Base-by-base conservation (phyloP, 2,797 vertebrate genomes). In the Poeciliopsis turneri region DNA sequence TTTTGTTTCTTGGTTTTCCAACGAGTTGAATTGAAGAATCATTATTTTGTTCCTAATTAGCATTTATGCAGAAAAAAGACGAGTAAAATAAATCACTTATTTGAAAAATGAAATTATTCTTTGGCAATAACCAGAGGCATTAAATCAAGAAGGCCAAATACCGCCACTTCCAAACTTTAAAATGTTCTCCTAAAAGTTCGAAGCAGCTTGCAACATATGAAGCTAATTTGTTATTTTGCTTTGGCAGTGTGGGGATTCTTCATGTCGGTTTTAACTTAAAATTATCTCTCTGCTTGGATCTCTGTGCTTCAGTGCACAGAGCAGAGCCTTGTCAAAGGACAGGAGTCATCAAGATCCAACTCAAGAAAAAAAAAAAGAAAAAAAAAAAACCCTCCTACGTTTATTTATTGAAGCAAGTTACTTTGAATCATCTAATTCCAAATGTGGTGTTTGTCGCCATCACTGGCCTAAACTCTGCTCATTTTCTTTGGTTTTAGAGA, bases 401-500 rank as follows among this genome's bases (percentile, higher is more conserved):
- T 28, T 45, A 28, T 70, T 45, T 70, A n/a, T 12, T 33, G 20
- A 85, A 28, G 69, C 74, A 81, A 74, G 33, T 68, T 53, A 10
- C 66, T 87, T 86, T 86, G 85, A 92, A 85, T 73, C n/a, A 51
- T 23, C 68, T 76, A 53, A 70, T 86, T 85, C 13, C 81, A 71
- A 78, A 86, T 82, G 53, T 36, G 70, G 78, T 81, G 78, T 89
- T 89, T 86, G 89, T 89, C 84, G 83, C 87, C 80, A 83, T 59
- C 81, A 73, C 77, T 3, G 72, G 81, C 80, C 83, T 74, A 53
- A 76, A 84, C 78, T 80, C 89, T 75, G 59, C 81, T 86, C 84
- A 87, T 92, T 94, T 88, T 92, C 84, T 92, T 81, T 76, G 81
- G 84, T 93, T 94, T 93, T 89, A 89, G 90, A 95, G 92, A 93